Base-by-base conservation (phyloP, 2,888 invertebrate species). In the Pollenia griseotomentosa region DNA sequence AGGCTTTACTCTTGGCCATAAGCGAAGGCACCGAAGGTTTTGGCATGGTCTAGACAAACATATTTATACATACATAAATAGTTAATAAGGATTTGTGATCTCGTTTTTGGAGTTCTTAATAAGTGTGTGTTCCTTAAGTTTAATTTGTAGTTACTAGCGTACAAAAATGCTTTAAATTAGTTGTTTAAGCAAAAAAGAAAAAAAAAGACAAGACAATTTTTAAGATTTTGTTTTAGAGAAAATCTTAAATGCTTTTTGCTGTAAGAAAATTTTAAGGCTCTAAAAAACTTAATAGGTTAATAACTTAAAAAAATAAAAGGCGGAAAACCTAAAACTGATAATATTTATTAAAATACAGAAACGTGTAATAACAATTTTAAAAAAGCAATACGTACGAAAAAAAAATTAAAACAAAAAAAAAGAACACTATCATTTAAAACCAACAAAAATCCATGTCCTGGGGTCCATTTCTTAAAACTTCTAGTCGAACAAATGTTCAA, bases 1-100 rank as follows among this genome's bases (percentile, higher is more conserved):
- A 97, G 92, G 97, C 98, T 59, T 94, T 99, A 81, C 95, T 98
- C 14, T 94, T 98, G 93, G 98, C 99, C 89, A 98, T 98, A 93
- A 98, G 97, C 94, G 99, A 99, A 94, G 98, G 98, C 61, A 97
- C 97, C 51, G 98, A 98, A 95, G 99, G 98, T 12, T 99, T 99
- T 94, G 97, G 97, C 82, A 93, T 94, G 93, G 93, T 93, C 88
- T 93, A 92, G 85, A 78, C 46, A 40, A 16, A 33, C 11, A 55
- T 23, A 42, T 73, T 48, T 71, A 65, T 14, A n/a, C 19, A 63
- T 0, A 10, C 23, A 61, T 11, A 70, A 53, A 19, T 73, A 55
- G 23, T n/a, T 63, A 44, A n/a, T 70, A 78, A 80, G 33, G 48
- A 71, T 79, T 82, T 82, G 65, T 81, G 85, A 88, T 89, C 87